Conservation (phyloP, 1,140 invertebrate species). For the Watersipora subatra region DNA sequence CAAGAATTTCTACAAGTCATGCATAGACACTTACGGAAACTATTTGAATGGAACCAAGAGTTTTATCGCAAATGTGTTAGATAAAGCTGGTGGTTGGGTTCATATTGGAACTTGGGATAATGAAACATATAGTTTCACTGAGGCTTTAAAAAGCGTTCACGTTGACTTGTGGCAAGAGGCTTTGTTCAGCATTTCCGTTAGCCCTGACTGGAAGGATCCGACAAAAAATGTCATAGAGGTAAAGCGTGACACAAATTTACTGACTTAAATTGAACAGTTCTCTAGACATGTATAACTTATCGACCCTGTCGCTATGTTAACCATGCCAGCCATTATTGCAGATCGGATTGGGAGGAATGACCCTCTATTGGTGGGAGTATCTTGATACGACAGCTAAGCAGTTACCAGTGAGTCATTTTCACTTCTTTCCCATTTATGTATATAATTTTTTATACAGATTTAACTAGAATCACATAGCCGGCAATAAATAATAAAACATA, state of each 20-base stretch:
- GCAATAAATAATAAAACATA: too few relatives aligned
- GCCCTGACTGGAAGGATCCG: slow-evolving; percentile 15
- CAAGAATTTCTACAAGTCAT: slow-evolving; percentile 26
- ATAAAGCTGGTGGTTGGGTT: slow-evolving; percentile 24
- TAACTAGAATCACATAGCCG: too few relatives aligned
- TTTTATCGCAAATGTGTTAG: slow-evolving; percentile 21
- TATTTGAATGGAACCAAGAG: slow-evolving; percentile 16
- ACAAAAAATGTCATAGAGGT: slow-evolving; percentile 14
- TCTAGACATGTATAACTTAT: too few relatives aligned
- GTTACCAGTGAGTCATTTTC: background rate
- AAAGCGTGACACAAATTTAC: too few relatives aligned
- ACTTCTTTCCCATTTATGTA: too few relatives aligned
- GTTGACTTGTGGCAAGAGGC: slow-evolving; percentile 27
- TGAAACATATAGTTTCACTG: slow-evolving; percentile 18
- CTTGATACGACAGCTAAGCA: background rate
- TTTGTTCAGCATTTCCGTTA: slow-evolving; percentile 19
- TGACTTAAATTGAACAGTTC: too few relatives aligned
- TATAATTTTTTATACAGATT: too few relatives aligned
- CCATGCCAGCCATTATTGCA: too few relatives aligned
- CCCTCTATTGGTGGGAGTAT: background rate
- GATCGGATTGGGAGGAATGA: background rate
- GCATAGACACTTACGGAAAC: slow-evolving; percentile 23
- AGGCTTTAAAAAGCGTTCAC: slow-evolving; percentile 19
- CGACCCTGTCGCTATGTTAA: too few relatives aligned
- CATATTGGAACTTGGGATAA: slow-evolving; percentile 16